Conservation (phyloP, 2,113 vertebrate genomes). For the Todiramphus saurophagus region DNA sequence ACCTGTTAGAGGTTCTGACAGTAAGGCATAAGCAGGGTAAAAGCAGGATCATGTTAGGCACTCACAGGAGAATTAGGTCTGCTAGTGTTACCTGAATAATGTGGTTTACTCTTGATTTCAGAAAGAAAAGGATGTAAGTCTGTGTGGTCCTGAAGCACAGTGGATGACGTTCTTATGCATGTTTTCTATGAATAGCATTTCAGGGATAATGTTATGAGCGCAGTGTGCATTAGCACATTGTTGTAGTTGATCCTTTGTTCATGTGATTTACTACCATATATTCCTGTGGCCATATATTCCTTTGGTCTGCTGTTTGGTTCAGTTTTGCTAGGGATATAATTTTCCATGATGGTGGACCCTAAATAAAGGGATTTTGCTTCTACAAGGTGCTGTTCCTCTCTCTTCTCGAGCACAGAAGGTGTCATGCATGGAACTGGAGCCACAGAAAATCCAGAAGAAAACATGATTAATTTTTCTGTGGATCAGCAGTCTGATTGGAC, state of each 20-base stretch:
- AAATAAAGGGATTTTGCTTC: not conserved
- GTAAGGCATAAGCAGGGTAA: not conserved
- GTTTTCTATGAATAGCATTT: not conserved
- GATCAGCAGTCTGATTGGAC: not conserved
- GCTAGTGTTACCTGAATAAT: not conserved
- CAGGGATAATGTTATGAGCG: not conserved
- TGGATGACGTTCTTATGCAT: not conserved
- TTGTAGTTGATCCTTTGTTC: not conserved
- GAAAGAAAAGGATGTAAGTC: not conserved
- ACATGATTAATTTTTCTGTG: not conserved
- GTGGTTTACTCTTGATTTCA: not conserved
- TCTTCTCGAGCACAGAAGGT: not conserved
- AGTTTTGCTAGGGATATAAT: not conserved
- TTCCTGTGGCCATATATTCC: not conserved
- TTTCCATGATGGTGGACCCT: not conserved
- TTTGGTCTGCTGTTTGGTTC: not conserved
- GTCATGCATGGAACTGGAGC: not conserved
- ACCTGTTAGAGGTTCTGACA: not conserved
- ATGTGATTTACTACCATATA: not conserved
- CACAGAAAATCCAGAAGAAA: not conserved
- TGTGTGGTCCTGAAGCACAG: conserved; percentile 18
- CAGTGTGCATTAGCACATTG: not conserved
- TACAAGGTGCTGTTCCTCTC: not conserved
- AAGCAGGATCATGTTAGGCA: not conserved
- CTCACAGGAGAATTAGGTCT: not conserved